These are phyloP conservation scores for roundworm (Caenorhabditis elegans) DNA, from an alignment of 1,140 invertebrate species.

Conservation along the genomic window WBcel235 BX284604.4:1756501-1757000, in stretches of 20 bases:
- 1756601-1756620: slow-evolving; percentile 36
- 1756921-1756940: too few species aligned
- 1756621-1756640: slow-evolving; percentile 45
- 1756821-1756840: too few species aligned
- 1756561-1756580: not conserved
- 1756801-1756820: slow-evolving; percentile 36
- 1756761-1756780: slow-evolving; percentile 40
- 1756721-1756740: slow-evolving; percentile 38
- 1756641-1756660: slow-evolving; percentile 35
- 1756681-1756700: slow-evolving; percentile 44
- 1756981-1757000: too few species aligned
- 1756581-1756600: not conserved
- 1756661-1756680: slow-evolving; percentile 44
- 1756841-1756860: too few species aligned
- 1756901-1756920: too few species aligned
- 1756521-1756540: too few species aligned
- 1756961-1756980: too few species aligned
- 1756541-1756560: too few species aligned
- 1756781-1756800: slow-evolving; percentile 47
- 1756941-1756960: too few species aligned
- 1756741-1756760: slow-evolving; percentile 24
- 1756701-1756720: slow-evolving; percentile 44
- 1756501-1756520: too few species aligned
- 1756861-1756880: too few species aligned
- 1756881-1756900: too few species aligned